Conservation (phyloP, 1,140 invertebrate genomes). For the Mylabris phalerata region DNA sequence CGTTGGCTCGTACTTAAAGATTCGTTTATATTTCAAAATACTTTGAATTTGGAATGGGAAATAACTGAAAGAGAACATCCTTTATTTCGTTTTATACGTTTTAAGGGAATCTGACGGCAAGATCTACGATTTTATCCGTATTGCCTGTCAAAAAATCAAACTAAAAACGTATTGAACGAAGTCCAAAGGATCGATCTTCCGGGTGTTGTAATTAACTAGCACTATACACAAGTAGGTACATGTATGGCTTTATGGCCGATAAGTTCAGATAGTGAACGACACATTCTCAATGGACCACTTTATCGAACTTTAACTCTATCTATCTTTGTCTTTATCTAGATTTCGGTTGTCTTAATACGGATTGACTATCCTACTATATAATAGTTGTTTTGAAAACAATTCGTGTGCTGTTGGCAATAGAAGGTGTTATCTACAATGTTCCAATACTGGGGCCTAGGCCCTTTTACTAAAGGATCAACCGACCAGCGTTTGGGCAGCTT, state of each 20-base stretch:
- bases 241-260: conserved; percentile 11
- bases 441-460: conserved; percentile 2
- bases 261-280: conserved; percentile 10
- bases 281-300: conserved; percentile 8
- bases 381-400: conserved; percentile 16
- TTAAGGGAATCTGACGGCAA: no score
- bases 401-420: conserved; percentile 7
- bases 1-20: no score
- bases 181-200: conserved; percentile 8
- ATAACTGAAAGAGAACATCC: no score
- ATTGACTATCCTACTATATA: conserved; percentile 6
- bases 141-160: no score
- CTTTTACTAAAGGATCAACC: conserved; percentile 6
- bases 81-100: no score
- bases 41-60: no score
- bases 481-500: conserved; percentile 8
- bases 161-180: no score
- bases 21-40: no score
- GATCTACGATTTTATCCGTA: no score
- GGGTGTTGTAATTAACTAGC: conserved; percentile 11
- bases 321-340: background rate
- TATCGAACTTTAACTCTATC: conserved; percentile 7
- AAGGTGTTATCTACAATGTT: conserved; percentile 13
- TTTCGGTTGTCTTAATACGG: conserved; percentile 7
- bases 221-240: conserved; percentile 2